Percentiles rank a stretch among this genome's conserved stretches.
phyloP scores from a whole-genome alignment of 2,113 vertebrate genomes.

The Caranx melampygus region DNA sequence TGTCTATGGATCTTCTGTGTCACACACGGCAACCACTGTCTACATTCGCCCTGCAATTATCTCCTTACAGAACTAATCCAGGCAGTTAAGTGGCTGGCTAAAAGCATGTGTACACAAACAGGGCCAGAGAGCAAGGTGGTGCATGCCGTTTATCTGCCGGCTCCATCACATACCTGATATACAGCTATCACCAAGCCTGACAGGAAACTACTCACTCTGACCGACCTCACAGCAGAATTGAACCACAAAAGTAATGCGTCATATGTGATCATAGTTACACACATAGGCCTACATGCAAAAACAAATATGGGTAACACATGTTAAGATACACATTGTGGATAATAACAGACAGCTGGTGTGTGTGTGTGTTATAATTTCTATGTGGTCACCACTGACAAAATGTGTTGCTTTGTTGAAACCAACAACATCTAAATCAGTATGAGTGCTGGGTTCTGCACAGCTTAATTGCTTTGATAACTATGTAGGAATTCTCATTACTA shows the following conservation, averaged over 20 bases:
- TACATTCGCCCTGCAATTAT: conserved; percentile 82
- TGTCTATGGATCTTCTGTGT: conserved; percentile 78
- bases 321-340: not conserved
- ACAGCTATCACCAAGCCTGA: conserved; percentile 63
- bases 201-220: conserved; percentile 65
- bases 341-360: not conserved
- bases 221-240: conserved; percentile 55
- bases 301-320: not conserved
- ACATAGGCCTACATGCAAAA: not conserved
- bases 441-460: conserved; percentile 3
- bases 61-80: conserved; percentile 80
- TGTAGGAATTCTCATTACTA: not conserved
- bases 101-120: conserved; percentile 86
- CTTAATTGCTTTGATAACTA: not conserved
- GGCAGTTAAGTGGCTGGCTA: conserved; percentile 84
- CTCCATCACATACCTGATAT: conserved; percentile 78
- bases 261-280: not conserved
- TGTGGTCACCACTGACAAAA: not conserved
- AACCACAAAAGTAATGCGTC: conserved; percentile 24
- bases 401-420: not conserved
- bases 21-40: conserved; percentile 69
- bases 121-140: conserved; percentile 70
- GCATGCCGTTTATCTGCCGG: conserved; percentile 72
- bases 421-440: not conserved
- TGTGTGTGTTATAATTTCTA: not conserved